Evolutionary conservation across 2,888 invertebrate species (phyloP).

Genomic region (Rhagonycha fulva): DNA sequence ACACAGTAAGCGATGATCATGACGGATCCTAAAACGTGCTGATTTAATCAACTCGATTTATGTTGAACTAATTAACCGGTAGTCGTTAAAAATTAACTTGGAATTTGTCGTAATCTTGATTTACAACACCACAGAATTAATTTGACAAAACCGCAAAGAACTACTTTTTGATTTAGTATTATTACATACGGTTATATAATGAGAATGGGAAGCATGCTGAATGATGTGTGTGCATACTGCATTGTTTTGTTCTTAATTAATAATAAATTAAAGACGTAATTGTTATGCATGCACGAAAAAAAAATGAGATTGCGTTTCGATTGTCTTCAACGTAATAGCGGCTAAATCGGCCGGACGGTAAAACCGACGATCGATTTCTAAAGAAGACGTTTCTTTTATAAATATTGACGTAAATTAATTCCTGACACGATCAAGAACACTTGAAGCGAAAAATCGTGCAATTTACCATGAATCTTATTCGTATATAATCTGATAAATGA

Average conservation of each 20-base stretch:
- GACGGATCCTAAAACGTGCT: neutral
- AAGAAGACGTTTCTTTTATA: neutral
- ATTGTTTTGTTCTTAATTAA: neutral
- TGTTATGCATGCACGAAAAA: neutral
- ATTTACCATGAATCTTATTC: neutral
- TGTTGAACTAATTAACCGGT: neutral
- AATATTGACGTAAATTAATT: neutral
- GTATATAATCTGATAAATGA: neutral
- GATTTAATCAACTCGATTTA: neutral
- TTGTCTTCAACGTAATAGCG: neutral
- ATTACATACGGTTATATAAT: neutral
- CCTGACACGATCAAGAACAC: neutral
- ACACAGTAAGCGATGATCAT: neutral
- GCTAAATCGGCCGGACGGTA: neutral
- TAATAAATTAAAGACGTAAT: neutral
- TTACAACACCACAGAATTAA: neutral
- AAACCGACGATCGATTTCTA: neutral
- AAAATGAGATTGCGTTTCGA: neutral
- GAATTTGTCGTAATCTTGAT: neutral
- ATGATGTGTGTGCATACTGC: neutral
- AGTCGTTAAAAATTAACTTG: neutral
- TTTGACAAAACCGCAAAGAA: neutral
- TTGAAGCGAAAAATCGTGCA: neutral
- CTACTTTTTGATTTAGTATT: neutral
- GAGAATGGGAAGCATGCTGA: neutral